Evolutionary conservation across 2,797 vertebrate genomes (phyloP), one percentile per base, ranked within the genome.

Genomic region (Clarias laeviceps): DNA sequence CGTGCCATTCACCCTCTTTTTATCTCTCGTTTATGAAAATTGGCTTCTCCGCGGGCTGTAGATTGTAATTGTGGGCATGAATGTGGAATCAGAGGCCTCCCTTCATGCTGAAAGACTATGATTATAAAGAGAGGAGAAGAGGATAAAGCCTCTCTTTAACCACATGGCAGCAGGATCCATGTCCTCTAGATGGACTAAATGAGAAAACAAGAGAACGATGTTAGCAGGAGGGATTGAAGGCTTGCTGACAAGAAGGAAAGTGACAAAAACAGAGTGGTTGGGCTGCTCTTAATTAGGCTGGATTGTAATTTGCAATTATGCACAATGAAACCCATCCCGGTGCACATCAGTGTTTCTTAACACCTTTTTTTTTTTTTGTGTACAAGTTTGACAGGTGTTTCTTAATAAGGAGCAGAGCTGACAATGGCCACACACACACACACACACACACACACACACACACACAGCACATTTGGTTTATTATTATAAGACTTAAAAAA

Each of bases 21-120:
- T 82, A 85, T 89, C 64, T 84, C 64, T 50, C 72, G 22, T 84
- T 88, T 90, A 89, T 88, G 86, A 87, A 90, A 90, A 87, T 87
- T 54, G 72, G 72, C 65, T 85, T 76, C 85, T 84, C 68, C 77
- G 64, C 69, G 1, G 68, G 84, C 69, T n/a, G 22, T 17, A 54
- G 57, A 62, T 77, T 64, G 66, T 78, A 73, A 86, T 86, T 80
- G 84, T 50, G 37, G 64, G 40, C 34, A 68, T 34, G 85, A 87
- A 86, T 76, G 57, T 70, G 65, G 74, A 82, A 79, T 86, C 29
- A 29, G 34, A 50, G 37, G 80, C 76, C 57, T 83, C 20, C 56
- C 80, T 70, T 62, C 66, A 80, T 1, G 27, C 56, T 24, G 64
- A 66, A 80, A 80, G 65, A 61, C 65, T 57, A 61, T 65, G 84